Evolutionary conservation across 2,113 vertebrate species (phyloP).

Genomic region (Tupaia tana): DNA sequence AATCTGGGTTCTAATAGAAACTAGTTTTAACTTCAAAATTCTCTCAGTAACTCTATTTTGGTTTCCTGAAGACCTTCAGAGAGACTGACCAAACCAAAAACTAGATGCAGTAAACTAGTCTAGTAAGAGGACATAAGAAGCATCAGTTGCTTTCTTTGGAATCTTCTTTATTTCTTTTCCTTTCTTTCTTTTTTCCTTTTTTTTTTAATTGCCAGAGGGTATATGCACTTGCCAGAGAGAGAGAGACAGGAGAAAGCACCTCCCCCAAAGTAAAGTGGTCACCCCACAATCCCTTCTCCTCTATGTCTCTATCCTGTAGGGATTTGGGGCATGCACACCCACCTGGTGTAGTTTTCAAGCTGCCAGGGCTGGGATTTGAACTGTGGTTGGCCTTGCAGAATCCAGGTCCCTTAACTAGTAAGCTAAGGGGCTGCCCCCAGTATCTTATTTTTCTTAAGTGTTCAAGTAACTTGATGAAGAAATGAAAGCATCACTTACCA

Average conservation of each 20-base stretch:
- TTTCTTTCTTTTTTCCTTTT: no score
- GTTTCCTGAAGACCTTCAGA: slow-evolving; percentile 3
- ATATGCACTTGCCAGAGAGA: no score
- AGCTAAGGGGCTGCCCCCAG: no score
- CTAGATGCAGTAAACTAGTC: background rate
- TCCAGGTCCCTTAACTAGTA: no score
- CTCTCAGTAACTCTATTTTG: background rate
- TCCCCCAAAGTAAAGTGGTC: no score
- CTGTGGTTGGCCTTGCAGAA: no score
- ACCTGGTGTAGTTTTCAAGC: no score
- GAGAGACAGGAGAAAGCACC: accelerated
- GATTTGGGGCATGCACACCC: no score
- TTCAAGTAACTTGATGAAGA: background rate
- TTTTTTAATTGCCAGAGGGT: no score
- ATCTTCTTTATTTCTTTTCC: background rate
- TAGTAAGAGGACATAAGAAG: background rate
- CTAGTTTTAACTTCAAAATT: slow-evolving; percentile 10
- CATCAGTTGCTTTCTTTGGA: slow-evolving; percentile 4
- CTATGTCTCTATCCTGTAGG: no score
- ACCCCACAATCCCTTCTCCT: no score
- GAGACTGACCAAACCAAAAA: background rate
- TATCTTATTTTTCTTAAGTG: slow-evolving; percentile 33
- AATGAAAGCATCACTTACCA: background rate
- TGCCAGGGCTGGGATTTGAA: no score
- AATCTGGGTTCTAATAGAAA: background rate